Evolutionary conservation across 2,888 invertebrate species (phyloP).

Genomic region (Catocala nupta): DNA sequence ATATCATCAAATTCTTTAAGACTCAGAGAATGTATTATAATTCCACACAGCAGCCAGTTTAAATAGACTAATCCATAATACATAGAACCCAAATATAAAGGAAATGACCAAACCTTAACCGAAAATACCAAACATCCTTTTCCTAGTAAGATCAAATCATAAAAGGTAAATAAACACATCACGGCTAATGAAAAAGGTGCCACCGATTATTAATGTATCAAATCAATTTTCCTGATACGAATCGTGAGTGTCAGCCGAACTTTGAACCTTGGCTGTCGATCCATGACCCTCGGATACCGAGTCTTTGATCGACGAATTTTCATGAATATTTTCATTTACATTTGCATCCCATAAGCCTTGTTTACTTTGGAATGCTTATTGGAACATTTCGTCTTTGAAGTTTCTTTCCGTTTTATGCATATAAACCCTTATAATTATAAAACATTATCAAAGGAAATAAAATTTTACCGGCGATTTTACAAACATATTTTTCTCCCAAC

Average conservation of each 20-base stretch:
- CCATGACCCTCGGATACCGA: slow-evolving; percentile 28
- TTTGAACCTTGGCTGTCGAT: slow-evolving; percentile 30
- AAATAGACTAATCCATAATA: too few species aligned
- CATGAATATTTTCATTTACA: slow-evolving; percentile 64
- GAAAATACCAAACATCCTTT: not conserved
- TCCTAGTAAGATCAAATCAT: slow-evolving; percentile 2
- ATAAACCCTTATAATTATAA: too few species aligned
- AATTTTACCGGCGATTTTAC: too few species aligned
- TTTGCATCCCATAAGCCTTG: slow-evolving; percentile 56
- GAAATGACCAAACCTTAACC: not conserved
- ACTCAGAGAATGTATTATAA: too few species aligned
- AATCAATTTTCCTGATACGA: slow-evolving; percentile 28
- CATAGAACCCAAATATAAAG: too few species aligned
- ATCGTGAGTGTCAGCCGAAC: slow-evolving; percentile 19
- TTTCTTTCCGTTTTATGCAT: not conserved
- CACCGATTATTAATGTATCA: slow-evolving; percentile 27
- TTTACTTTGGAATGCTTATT: slow-evolving; percentile 44
- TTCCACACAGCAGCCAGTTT: too few species aligned
- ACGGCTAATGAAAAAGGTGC: slow-evolving; percentile 11
- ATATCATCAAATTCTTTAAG: too few species aligned
- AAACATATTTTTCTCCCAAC: too few species aligned
- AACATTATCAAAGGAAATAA: too few species aligned
- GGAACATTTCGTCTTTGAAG: slow-evolving; percentile 43
- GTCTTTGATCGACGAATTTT: slow-evolving; percentile 52
- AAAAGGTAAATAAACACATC: slow-evolving; percentile 18